A percentile compares a stretch with the other conserved stretches of the same genome.
Evolutionary conservation across 2,113 vertebrate species (phyloP).

Genomic region (Gadus macrocephalus): DNA sequence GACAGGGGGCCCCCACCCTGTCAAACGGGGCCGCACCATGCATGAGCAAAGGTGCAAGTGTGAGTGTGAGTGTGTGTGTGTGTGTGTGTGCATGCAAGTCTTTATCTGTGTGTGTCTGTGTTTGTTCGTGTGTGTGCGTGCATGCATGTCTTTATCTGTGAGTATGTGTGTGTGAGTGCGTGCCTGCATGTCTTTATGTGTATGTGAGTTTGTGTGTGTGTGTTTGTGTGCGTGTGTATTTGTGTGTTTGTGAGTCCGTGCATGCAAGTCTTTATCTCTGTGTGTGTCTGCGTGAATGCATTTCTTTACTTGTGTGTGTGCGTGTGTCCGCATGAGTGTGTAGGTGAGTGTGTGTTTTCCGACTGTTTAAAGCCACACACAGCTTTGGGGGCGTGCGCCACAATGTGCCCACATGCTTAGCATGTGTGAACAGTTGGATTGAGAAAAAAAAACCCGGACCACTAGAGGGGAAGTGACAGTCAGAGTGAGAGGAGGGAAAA

Average conservation of each 20-base stretch:
- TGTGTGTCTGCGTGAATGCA: background rate
- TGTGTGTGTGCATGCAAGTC: too few species aligned
- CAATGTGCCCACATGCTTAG: background rate
- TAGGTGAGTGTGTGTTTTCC: too few species aligned
- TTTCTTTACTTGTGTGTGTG: background rate
- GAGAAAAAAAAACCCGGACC: conserved; percentile 12
- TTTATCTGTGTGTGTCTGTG: background rate
- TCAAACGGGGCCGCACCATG: background rate
- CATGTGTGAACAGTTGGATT: conserved; percentile 11
- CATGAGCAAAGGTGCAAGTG: background rate
- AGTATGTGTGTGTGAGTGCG: background rate
- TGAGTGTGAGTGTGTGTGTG: background rate
- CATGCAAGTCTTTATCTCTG: too few species aligned
- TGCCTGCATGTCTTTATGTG: too few species aligned
- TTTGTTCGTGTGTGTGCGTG: conserved; percentile 13
- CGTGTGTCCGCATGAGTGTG: background rate
- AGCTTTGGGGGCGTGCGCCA: too few species aligned
- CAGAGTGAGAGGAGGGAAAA: background rate
- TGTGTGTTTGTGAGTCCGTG: background rate
- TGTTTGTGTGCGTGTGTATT: too few species aligned
- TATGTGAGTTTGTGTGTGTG: too few species aligned
- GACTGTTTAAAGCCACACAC: too few species aligned
- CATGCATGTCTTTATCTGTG: background rate
- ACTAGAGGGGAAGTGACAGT: conserved; percentile 21
- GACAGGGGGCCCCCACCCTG: conserved; percentile 15